These are phyloP conservation scores for Thecophora atra DNA, from an alignment of 2,888 invertebrate species.

Conservation along the genomic window DNA sequence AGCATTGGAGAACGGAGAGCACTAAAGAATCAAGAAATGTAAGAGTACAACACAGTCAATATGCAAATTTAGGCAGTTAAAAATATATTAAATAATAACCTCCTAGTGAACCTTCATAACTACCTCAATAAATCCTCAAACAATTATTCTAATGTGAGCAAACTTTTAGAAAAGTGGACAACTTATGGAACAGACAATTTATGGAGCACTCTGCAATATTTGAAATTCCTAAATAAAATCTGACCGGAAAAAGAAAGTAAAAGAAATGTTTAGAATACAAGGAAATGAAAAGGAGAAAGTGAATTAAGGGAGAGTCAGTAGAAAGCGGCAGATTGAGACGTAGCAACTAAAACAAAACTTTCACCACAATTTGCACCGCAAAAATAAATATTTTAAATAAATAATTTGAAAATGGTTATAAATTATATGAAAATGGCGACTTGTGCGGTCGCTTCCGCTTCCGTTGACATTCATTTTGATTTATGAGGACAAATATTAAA, in stretches of 20 bases:
- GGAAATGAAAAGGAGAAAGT: not conserved
- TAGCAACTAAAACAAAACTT: conserved; percentile 13
- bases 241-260: too few species aligned
- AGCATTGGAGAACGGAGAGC: too few species aligned
- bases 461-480: conserved; percentile 48
- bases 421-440: conserved; percentile 26
- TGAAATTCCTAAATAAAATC: not conserved
- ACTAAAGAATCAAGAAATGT: too few species aligned
- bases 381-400: conserved; percentile 30
- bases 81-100: not conserved
- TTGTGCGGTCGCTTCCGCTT: conserved; percentile 31
- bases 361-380: conserved; percentile 17
- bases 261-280: not conserved
- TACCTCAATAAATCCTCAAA: conserved; percentile 11
- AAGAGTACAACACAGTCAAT: too few species aligned
- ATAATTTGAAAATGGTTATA: conserved; percentile 25
- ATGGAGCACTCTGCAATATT: conserved; percentile 23
- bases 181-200: conserved; percentile 17
- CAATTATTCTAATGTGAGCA: conserved; percentile 26
- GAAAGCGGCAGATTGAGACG: not conserved
- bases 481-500: conserved; percentile 44
- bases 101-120: not conserved
- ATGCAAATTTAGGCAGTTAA: not conserved
- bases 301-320: not conserved
- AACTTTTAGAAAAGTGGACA: not conserved